Percentiles rank a stretch among this genome's conserved stretches.
Evolutionary conservation across 2,888 invertebrate genomes (phyloP).

Genomic region (Tortrix viridana): DNA sequence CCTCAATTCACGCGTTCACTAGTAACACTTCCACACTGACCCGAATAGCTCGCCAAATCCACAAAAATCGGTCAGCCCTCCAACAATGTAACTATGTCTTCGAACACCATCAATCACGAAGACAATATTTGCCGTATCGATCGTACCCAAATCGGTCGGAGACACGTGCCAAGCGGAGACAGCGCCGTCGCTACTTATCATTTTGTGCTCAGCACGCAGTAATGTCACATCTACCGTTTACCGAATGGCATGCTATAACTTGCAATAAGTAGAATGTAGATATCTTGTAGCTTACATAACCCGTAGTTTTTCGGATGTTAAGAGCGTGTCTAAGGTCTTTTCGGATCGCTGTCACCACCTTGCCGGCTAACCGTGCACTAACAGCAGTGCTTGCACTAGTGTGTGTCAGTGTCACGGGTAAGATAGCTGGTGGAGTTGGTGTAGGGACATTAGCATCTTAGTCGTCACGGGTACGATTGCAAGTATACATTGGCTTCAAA

Average conservation of each 20-base stretch:
- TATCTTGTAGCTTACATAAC: no score
- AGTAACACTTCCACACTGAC: conserved; percentile 18
- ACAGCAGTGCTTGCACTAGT: no score
- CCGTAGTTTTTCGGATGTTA: no score
- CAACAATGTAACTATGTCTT: conserved; percentile 57
- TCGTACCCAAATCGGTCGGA: conserved; percentile 55
- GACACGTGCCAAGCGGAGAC: conserved; percentile 65
- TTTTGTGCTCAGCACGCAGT: conserved; percentile 44
- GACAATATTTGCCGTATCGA: conserved; percentile 77
- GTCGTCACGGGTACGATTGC: no score
- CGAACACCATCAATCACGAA: conserved; percentile 72
- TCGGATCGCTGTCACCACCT: no score
- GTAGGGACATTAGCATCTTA: no score
- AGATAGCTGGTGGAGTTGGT: no score
- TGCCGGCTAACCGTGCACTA: no score
- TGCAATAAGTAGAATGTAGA: background rate
- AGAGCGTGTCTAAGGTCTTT: no score
- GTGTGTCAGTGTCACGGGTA: no score
- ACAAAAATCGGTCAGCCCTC: conserved; percentile 36
- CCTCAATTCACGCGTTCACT: no score
- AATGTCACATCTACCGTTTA: conserved; percentile 44
- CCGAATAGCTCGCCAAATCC: conserved; percentile 32
- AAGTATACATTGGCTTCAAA: no score
- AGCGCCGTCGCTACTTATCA: conserved; percentile 52
- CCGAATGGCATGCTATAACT: conserved; percentile 22